Evolutionary conservation across 2,888 invertebrate genomes (phyloP).

Genomic region (Chymomyza amoena): DNA sequence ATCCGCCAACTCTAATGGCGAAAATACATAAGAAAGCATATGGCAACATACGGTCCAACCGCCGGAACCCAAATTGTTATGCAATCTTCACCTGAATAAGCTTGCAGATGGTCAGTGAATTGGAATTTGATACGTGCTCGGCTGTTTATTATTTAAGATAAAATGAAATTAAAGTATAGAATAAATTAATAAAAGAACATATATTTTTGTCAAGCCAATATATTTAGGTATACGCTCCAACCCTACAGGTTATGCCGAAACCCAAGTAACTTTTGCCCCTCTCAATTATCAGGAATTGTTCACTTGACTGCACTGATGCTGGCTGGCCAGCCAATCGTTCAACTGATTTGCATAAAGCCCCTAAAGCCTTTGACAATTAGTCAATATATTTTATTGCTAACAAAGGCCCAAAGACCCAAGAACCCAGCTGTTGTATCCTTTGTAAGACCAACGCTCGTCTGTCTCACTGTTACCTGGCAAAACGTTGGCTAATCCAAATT

Average conservation of each 20-base stretch:
- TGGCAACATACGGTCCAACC: too few species aligned
- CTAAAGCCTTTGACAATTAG: slow-evolving; percentile 62
- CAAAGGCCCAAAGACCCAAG: neutral
- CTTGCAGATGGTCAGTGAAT: too few species aligned
- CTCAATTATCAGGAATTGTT: slow-evolving; percentile 62
- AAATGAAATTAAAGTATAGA: too few species aligned
- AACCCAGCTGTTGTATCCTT: slow-evolving; percentile 20
- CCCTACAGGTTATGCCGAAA: neutral
- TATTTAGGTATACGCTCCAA: neutral
- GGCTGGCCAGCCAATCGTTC: slow-evolving; percentile 12
- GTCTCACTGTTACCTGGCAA: slow-evolving; percentile 7
- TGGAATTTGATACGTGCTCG: too few species aligned
- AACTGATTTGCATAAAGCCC: slow-evolving; percentile 59
- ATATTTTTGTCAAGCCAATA: too few species aligned
- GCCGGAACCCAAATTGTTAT: too few species aligned
- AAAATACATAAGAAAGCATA: too few species aligned
- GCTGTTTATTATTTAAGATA: too few species aligned
- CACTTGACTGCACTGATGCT: slow-evolving; percentile 54
- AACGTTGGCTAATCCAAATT: slow-evolving; percentile 56
- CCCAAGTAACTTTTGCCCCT: neutral
- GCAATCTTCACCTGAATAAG: too few species aligned
- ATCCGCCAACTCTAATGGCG: too few species aligned
- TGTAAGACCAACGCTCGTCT: neutral
- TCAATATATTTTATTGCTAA: slow-evolving; percentile 44
- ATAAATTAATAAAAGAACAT: too few species aligned